phyloP scores from a whole-genome alignment of 2,797 vertebrate species.

The Dicrostonyx torquatus region DNA sequence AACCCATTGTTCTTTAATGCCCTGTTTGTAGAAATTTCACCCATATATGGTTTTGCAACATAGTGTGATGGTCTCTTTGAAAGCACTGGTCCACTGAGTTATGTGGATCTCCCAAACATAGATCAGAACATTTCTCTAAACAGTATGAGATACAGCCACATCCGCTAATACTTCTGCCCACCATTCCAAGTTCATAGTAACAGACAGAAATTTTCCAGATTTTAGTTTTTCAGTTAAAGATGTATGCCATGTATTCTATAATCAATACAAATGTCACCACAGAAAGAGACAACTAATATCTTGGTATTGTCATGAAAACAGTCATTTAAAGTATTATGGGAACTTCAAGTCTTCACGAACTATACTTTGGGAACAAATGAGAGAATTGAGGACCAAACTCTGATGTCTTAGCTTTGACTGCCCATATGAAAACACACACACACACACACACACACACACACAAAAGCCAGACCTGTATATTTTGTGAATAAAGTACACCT shows the following conservation, averaged over 20 bases:
- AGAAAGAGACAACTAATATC: neutral
- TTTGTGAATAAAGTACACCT: neutral
- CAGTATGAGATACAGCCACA: neutral
- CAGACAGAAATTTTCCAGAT: neutral
- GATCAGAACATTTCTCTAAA: neutral
- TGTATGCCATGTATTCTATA: neutral
- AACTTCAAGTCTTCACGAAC: neutral
- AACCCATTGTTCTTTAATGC: neutral
- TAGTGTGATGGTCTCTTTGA: neutral
- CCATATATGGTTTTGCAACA: neutral
- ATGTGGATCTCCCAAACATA: neutral
- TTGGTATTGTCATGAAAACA: neutral
- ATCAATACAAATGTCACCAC: neutral
- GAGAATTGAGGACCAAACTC: neutral
- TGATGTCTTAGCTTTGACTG: neutral
- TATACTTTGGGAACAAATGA: neutral
- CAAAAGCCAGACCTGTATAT: neutral
- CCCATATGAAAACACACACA: neutral
- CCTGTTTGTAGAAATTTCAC: neutral
- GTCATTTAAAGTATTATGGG: neutral
- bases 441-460: neutral
- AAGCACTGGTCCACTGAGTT: neutral
- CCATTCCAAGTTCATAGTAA: neutral
- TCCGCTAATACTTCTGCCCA: neutral
- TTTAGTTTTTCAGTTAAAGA: conserved; percentile 26